These are phyloP conservation scores for Aramus guarauna DNA, from an alignment of 2,113 vertebrate species.

Conservation along the genomic window DNA sequence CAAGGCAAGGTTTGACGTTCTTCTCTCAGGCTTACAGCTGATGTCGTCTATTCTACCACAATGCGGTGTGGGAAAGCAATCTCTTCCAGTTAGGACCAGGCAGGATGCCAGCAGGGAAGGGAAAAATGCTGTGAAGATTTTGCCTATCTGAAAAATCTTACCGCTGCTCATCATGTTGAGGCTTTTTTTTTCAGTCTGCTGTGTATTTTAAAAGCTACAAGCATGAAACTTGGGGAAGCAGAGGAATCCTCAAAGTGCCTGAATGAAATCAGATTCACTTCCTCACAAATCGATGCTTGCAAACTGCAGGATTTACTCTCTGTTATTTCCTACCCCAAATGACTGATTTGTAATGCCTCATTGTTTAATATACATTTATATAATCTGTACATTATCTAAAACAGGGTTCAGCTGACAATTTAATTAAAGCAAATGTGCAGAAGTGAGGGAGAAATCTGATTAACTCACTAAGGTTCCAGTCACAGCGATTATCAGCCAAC, in stretches of 20 bases:
- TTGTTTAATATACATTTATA: neutral
- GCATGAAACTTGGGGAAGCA: neutral
- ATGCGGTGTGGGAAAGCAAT: neutral
- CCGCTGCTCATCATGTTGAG: neutral
- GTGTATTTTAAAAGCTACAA: neutral
- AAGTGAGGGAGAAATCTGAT: neutral
- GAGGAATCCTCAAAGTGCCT: neutral
- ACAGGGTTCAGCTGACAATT: neutral
- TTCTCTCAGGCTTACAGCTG: neutral
- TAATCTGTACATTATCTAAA: neutral
- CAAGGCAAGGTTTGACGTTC: neutral
- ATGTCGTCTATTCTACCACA: neutral
- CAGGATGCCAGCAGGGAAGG: neutral
- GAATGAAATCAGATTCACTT: neutral
- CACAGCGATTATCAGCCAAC: neutral
- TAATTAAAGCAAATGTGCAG: slow-evolving; percentile 10
- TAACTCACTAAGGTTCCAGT: neutral
- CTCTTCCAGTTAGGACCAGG: neutral
- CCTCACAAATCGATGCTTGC: neutral
- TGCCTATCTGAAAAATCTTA: neutral
- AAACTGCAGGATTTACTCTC: neutral
- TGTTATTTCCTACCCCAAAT: neutral
- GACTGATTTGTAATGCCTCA: neutral
- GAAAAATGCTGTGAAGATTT: neutral
- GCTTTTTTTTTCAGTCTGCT: neutral